A percentile compares a stretch with the other conserved stretches of the same genome.
Evolutionary conservation across 2,113 vertebrate species (phyloP).

Genomic region (Hylia prasina): DNA sequence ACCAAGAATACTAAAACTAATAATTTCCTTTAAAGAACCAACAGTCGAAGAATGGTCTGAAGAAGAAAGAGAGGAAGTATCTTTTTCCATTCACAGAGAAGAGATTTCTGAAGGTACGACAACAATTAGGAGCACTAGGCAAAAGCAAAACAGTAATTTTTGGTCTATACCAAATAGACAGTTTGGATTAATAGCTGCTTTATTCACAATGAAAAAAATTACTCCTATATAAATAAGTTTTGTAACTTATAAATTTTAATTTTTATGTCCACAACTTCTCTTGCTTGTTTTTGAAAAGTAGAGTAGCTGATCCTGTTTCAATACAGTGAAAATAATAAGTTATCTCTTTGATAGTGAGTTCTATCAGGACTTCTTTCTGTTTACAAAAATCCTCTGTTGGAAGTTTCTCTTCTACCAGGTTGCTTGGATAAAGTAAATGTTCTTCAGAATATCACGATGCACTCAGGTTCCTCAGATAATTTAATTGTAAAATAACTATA

Average conservation of each 20-base stretch:
- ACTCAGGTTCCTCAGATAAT: background rate
- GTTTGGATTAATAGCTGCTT: background rate
- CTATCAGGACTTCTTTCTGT: background rate
- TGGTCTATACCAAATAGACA: background rate
- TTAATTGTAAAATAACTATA: background rate
- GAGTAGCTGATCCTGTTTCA: background rate
- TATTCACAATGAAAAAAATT: background rate
- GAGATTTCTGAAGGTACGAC: conserved; percentile 73
- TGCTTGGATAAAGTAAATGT: background rate
- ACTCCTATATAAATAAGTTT: background rate
- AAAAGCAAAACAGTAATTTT: background rate
- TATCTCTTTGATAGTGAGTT: background rate
- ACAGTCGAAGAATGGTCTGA: conserved; percentile 71
- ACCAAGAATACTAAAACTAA: background rate
- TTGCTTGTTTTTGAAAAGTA: background rate
- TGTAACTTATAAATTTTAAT: background rate
- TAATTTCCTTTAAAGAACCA: conserved; percentile 62
- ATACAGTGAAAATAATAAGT: background rate
- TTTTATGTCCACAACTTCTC: background rate
- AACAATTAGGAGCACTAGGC: background rate
- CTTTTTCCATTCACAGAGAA: conserved; percentile 65
- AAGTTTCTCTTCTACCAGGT: background rate
- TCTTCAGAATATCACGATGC: background rate
- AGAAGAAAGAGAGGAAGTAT: conserved; percentile 63
- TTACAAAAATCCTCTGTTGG: background rate